Evolutionary conservation across 1,140 invertebrate genomes (phyloP).

Genomic region (Drosophila kepulauana): DNA sequence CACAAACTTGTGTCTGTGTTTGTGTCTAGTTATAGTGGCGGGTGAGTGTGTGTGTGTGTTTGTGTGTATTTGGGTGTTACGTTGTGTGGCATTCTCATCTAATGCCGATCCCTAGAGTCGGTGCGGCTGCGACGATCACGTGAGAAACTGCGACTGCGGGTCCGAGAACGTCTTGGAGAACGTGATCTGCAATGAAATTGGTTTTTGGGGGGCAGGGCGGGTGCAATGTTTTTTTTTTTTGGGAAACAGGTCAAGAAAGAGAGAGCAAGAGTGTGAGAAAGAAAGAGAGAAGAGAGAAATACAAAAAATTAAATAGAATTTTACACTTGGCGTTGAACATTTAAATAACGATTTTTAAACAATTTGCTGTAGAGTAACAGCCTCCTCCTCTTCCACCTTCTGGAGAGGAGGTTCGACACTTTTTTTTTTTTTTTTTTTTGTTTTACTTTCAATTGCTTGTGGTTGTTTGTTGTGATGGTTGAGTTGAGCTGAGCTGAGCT

Average conservation of each 20-base stretch:
- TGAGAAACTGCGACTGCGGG: slow-evolving; percentile 86
- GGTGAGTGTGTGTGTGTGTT: slow-evolving; percentile 15
- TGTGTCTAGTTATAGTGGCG: slow-evolving; percentile 7
- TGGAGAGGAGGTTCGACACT: slow-evolving; percentile 26
- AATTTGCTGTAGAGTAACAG: slow-evolving; percentile 11
- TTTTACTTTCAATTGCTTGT: slow-evolving; percentile 30
- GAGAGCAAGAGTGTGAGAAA: slow-evolving; percentile 19
- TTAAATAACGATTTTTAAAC: slow-evolving; percentile 37
- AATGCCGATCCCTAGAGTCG: slow-evolving; percentile 86
- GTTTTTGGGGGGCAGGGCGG: slow-evolving; percentile 1
- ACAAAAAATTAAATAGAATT: slow-evolving; percentile 76
- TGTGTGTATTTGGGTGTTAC: slow-evolving; percentile 17
- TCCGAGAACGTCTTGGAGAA: slow-evolving; percentile 85
- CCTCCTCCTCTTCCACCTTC: background rate
- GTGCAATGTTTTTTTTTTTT: slow-evolving; percentile 2
- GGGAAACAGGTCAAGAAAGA: slow-evolving; percentile 13
- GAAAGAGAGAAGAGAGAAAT: slow-evolving; percentile 55
- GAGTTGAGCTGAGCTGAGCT: slow-evolving; percentile 22
- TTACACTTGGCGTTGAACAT: slow-evolving; percentile 37
- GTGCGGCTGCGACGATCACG: slow-evolving; percentile 86
- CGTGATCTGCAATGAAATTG: slow-evolving; percentile 85
- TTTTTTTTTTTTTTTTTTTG: slow-evolving; percentile 6
- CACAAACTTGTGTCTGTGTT: slow-evolving; percentile 23
- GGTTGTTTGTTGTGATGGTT: slow-evolving; percentile 11
- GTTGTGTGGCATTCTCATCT: slow-evolving; percentile 45